phyloP scores from a whole-genome alignment of 2,797 vertebrate species.

The Spatula versicolor region DNA sequence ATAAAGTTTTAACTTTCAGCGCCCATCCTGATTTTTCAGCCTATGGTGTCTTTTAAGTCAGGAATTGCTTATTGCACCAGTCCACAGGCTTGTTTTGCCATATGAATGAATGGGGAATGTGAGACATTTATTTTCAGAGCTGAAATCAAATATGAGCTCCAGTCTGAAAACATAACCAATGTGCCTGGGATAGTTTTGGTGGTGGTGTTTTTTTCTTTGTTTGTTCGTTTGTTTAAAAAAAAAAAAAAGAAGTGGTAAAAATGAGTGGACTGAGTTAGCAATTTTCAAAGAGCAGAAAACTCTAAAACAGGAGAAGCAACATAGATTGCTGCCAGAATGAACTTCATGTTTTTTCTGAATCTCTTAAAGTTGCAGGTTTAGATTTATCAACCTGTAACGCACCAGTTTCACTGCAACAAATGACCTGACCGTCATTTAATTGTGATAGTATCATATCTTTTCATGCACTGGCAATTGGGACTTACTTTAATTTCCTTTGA shows the following conservation, averaged over 20 bases:
- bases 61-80: background rate
- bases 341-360: background rate
- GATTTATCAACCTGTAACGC: background rate
- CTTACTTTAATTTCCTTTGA: constrained; percentile 36
- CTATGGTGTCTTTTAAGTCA: background rate
- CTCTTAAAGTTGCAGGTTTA: background rate
- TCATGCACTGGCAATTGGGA: background rate
- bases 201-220: background rate
- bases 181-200: background rate
- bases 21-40: background rate
- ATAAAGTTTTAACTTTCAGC: background rate
- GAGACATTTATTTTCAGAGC: background rate
- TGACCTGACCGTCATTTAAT: fast-evolving
- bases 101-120: background rate
- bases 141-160: background rate
- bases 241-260: background rate
- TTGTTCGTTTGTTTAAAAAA: background rate
- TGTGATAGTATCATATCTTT: background rate
- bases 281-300: background rate
- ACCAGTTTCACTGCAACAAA: background rate
- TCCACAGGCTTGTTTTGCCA: background rate
- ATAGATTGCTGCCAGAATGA: background rate
- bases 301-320: background rate
- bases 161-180: background rate
- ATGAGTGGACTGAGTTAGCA: background rate